These are phyloP conservation scores for Melopsittacus undulatus DNA, from an alignment of 2,797 vertebrate species.

Conservation along the genomic window DNA sequence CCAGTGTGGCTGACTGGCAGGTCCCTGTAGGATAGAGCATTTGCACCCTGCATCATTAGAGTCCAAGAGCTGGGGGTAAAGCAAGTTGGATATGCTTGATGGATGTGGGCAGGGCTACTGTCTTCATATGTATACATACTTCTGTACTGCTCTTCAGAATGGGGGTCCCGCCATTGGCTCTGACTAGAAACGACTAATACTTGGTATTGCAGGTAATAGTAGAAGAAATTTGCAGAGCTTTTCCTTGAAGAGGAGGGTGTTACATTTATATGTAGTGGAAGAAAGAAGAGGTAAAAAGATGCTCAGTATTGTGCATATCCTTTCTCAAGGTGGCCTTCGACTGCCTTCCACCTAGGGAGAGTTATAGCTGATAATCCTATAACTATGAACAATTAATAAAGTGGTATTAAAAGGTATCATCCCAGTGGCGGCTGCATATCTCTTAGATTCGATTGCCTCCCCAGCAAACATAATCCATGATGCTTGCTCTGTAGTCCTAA, in stretches of 20 bases:
- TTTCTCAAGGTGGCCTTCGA: accelerated
- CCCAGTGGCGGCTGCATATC: accelerated
- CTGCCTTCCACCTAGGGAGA: not conserved
- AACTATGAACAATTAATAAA: not conserved
- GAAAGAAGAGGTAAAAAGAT: not conserved
- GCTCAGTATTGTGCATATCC: accelerated
- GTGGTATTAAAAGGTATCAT: not conserved
- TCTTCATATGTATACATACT: not conserved
- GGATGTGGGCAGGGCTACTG: not conserved
- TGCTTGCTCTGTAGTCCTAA: not conserved
- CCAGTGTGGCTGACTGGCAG: not conserved
- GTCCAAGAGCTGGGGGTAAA: not conserved
- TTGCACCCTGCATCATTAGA: not conserved
- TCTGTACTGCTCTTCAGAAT: not conserved
- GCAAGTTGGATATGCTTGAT: accelerated
- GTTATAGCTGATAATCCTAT: not conserved
- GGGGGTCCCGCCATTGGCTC: not conserved
- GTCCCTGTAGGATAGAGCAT: accelerated
- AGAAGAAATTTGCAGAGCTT: not conserved
- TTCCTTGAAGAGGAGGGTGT: not conserved
- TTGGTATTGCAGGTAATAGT: accelerated
- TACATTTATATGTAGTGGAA: accelerated
- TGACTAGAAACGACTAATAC: not conserved
- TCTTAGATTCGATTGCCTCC: not conserved
- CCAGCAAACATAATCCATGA: accelerated